Percentiles rank a stretch among this genome's conserved stretches.
Conservation (phyloP, 2,113 vertebrate species). For the Zosterops lateralis region DNA sequence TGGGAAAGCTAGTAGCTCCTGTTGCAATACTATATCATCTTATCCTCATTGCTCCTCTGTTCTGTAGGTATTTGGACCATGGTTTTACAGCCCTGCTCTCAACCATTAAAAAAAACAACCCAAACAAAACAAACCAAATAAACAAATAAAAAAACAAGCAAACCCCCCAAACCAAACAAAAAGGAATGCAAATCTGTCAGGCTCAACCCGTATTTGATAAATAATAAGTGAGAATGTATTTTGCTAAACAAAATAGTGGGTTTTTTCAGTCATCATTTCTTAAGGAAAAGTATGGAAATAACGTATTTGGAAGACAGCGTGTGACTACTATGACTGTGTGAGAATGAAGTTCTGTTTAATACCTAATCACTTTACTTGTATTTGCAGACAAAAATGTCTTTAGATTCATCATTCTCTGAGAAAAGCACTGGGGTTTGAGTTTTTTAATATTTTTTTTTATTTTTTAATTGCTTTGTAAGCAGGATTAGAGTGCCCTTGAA, state of each 20-base stretch:
- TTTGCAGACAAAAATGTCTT: neutral
- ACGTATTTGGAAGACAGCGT: neutral
- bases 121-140: neutral
- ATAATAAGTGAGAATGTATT: neutral
- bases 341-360: neutral
- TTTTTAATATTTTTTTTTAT: accelerated
- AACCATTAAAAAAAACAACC: neutral
- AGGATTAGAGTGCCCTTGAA: neutral
- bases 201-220: neutral
- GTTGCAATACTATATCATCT: neutral
- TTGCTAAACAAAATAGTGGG: accelerated
- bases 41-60: neutral
- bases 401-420: neutral
- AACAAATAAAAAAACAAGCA: neutral
- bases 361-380: neutral
- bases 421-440: neutral
- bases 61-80: neutral
- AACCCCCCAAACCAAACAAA: neutral
- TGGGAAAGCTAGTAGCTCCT: neutral
- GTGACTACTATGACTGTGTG: neutral
- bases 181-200: neutral
- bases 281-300: neutral
- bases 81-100: neutral
- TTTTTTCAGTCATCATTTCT: neutral
- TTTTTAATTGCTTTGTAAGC: neutral